These are phyloP conservation scores for Cecidostiba fungosa DNA, from an alignment of 2,888 invertebrate genomes.

Conservation along the genomic window DNA sequence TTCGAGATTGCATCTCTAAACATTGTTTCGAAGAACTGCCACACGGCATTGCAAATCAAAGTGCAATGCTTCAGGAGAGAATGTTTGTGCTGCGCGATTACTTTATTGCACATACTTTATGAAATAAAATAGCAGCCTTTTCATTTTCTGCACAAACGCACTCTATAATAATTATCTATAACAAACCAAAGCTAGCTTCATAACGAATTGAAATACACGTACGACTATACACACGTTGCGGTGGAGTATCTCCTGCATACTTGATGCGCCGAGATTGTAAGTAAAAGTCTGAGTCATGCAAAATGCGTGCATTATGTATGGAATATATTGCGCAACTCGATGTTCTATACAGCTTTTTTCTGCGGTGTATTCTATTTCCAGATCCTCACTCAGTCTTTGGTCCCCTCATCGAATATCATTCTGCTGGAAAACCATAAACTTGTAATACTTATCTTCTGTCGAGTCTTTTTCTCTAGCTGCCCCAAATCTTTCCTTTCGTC, in stretches of 20 bases:
- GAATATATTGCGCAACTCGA: background rate
- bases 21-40: background rate
- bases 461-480: background rate
- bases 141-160: too few species aligned
- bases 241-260: background rate
- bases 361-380: background rate
- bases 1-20: background rate
- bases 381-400: background rate
- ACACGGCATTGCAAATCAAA: background rate
- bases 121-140: too few species aligned
- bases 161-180: too few species aligned
- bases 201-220: too few species aligned
- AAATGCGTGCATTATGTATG: constrained; percentile 30
- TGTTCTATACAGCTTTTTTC: background rate
- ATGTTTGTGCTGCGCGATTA: too few species aligned
- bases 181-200: too few species aligned
- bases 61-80: too few species aligned
- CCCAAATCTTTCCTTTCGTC: background rate
- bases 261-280: background rate
- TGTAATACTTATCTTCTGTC: too few species aligned
- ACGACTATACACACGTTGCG: too few species aligned
- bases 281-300: constrained; percentile 24
- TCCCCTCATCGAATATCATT: too few species aligned
- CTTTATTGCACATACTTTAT: too few species aligned
- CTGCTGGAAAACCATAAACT: too few species aligned